Evolutionary conservation across 1,140 invertebrate species (phyloP).

Genomic region (Heliconius congener): DNA sequence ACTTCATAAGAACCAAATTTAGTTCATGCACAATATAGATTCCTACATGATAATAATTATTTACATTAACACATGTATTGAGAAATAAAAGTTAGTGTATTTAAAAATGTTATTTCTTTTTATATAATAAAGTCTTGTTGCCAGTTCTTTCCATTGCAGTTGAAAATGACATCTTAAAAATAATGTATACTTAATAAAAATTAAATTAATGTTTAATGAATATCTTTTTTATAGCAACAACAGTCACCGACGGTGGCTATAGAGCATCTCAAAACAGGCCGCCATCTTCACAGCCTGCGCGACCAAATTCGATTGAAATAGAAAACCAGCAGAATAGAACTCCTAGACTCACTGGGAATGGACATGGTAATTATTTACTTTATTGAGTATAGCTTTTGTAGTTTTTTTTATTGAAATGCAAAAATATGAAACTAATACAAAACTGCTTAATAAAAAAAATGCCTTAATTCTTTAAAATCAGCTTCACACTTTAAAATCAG

Average conservation of each 20-base stretch:
- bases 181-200: not conserved
- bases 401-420: too few species aligned
- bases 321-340: conserved; percentile 71
- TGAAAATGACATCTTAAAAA: not conserved
- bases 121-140: not conserved
- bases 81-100: not conserved
- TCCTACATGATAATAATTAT: not conserved
- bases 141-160: not conserved
- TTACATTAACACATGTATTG: not conserved
- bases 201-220: too few species aligned
- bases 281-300: conserved; percentile 55
- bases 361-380: conserved; percentile 59
- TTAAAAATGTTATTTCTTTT: not conserved
- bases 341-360: conserved; percentile 71
- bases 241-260: conserved; percentile 68
- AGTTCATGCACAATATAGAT: not conserved
- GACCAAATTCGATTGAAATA: conserved; percentile 79
- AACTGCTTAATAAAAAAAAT: too few species aligned
- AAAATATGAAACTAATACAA: too few species aligned
- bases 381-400: too few species aligned
- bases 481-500: too few species aligned
- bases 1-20: not conserved
- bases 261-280: conserved; percentile 55
- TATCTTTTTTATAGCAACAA: conserved; percentile 53
- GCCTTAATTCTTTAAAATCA: too few species aligned